These are phyloP conservation scores for Apocrypta bakeri DNA, from an alignment of 1,140 invertebrate species.

Conservation along the genomic window DNA sequence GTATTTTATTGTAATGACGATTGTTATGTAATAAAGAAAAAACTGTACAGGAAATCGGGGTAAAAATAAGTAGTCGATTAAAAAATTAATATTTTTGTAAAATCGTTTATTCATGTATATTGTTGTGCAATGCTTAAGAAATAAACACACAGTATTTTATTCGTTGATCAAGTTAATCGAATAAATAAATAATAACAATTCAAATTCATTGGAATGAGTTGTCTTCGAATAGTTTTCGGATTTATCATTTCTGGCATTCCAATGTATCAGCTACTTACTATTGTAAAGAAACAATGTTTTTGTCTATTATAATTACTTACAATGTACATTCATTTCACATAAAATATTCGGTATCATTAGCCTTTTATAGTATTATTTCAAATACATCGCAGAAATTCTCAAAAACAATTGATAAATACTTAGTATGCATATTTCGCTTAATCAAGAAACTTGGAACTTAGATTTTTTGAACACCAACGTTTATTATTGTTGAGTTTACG, in stretches of 20 bases:
- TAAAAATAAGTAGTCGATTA: too few relatives aligned
- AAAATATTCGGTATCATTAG: not conserved
- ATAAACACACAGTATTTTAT: not conserved
- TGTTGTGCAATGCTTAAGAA: not conserved
- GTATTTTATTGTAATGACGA: too few relatives aligned
- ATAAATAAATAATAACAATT: not conserved
- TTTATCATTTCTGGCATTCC: not conserved
- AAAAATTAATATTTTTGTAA: not conserved
- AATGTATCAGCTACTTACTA: not conserved
- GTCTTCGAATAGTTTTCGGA: not conserved
- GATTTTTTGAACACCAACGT: not conserved
- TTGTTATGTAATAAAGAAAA: too few relatives aligned
- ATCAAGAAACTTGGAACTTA: not conserved
- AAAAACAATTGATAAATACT: not conserved
- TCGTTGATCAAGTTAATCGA: not conserved
- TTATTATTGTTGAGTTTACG: not conserved
- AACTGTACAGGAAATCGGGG: too few relatives aligned
- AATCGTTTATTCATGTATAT: slow-evolving; percentile 3
- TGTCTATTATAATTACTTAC: not conserved
- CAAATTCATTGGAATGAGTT: not conserved
- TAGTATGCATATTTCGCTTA: not conserved
- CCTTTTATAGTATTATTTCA: not conserved
- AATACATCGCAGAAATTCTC: not conserved
- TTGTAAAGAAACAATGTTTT: not conserved
- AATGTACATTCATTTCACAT: slow-evolving; percentile 2